Evolutionary conservation across 2,797 vertebrate genomes (phyloP).

Genomic region (Rhyacichthys aspro): DNA sequence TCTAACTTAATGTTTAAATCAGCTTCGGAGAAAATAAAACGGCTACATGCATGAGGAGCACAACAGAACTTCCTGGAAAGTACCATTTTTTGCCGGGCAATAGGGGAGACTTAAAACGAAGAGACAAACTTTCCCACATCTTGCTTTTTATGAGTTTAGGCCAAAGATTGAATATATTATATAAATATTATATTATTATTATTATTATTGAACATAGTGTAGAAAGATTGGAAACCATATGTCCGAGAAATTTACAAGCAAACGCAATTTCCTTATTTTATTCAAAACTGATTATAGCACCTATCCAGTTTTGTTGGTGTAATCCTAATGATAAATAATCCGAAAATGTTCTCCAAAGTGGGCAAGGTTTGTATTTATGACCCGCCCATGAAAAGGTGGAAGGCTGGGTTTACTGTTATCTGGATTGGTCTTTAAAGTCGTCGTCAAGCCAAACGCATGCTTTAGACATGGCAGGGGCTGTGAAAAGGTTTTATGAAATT

Average conservation of each 20-base stretch:
- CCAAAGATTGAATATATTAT: no score
- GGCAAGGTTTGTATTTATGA: background rate
- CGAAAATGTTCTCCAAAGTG: no score
- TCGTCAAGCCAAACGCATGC: background rate
- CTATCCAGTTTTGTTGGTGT: no score
- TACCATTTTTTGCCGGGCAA: constrained; percentile 47
- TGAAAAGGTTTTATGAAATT: constrained; percentile 69
- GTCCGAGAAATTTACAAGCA: no score
- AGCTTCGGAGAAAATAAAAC: background rate
- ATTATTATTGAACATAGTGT: no score
- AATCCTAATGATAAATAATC: no score
- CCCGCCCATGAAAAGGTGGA: constrained; percentile 15
- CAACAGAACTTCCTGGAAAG: constrained; percentile 64
- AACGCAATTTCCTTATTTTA: no score
- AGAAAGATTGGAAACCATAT: no score
- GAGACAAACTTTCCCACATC: background rate
- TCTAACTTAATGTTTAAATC: background rate
- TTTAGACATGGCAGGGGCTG: constrained; percentile 55
- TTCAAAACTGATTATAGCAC: no score
- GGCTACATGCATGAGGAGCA: background rate
- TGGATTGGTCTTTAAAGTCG: background rate
- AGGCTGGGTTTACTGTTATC: constrained; percentile 10
- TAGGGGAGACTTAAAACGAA: constrained; percentile 6
- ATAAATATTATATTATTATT: no score
- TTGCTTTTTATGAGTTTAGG: background rate